phyloP scores from a whole-genome alignment of 2,888 invertebrate genomes.

The Drosophila falleni region DNA sequence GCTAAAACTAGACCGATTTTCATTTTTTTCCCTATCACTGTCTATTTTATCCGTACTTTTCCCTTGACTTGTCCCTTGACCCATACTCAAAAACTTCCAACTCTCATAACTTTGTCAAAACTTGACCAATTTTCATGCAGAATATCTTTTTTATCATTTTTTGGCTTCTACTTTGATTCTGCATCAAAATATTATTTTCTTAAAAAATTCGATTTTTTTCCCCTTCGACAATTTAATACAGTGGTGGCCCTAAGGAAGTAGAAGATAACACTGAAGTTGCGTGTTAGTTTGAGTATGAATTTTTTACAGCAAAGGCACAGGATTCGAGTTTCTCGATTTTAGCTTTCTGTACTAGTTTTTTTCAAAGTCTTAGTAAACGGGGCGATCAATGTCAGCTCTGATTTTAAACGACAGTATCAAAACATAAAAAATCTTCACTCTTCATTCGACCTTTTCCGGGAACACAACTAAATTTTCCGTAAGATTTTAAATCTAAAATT shows the following conservation, averaged over 20 bases:
- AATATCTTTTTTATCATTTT: too few species aligned
- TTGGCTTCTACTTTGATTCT: too few species aligned
- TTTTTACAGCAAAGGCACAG: not conserved
- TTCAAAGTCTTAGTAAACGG: constrained; percentile 1
- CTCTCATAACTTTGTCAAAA: too few species aligned
- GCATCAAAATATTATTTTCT: too few species aligned
- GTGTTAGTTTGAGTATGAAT: not conserved
- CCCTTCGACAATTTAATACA: too few species aligned
- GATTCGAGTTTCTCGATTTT: not conserved
- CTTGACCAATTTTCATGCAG: too few species aligned
- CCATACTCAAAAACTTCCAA: too few species aligned
- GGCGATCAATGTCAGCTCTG: constrained; percentile 9
- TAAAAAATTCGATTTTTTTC: too few species aligned
- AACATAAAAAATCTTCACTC: not conserved
- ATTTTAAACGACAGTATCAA: constrained; percentile 2
- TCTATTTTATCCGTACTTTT: too few species aligned
- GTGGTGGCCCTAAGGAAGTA: not conserved
- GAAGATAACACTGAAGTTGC: not conserved
- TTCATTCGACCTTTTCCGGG: constrained; percentile 12
- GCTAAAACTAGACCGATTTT: too few species aligned
- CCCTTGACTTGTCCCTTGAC: too few species aligned
- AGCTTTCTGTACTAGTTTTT: not conserved
- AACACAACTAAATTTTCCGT: constrained; percentile 19
- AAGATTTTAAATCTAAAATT: constrained; percentile 28
- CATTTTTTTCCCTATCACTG: too few species aligned